phyloP scores from a whole-genome alignment of 1,140 invertebrate genomes.

The Tetragnatha versicolor region DNA sequence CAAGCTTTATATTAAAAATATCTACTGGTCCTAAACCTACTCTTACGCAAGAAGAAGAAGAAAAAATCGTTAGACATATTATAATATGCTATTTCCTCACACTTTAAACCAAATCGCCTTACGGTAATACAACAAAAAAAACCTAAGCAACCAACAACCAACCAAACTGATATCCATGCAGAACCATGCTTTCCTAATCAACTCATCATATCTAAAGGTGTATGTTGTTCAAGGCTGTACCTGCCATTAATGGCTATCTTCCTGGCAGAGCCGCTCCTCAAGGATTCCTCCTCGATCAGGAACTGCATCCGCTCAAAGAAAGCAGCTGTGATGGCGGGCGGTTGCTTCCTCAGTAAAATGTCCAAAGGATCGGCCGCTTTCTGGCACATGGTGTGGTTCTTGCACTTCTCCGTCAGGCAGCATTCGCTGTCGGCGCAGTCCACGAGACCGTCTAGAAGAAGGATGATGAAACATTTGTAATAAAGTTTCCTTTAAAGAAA shows the following conservation, averaged over 20 bases:
- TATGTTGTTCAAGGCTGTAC: conserved; percentile 70
- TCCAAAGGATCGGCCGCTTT: conserved; percentile 94
- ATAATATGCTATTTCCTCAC: too few species aligned
- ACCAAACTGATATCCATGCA: too few species aligned
- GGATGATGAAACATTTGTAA: too few species aligned
- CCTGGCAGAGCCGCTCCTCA: conserved; percentile 98
- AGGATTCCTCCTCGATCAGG: conserved; percentile 96
- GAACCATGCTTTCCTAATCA: too few species aligned
- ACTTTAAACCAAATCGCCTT: too few species aligned
- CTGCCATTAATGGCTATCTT: conserved; percentile 97
- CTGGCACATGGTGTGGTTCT: conserved; percentile 90
- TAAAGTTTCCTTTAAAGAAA: background rate
- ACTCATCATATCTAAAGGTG: background rate
- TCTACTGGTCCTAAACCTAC: too few species aligned
- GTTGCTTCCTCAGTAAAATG: conserved; percentile 92
- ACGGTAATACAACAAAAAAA: too few species aligned
- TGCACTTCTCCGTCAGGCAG: conserved; percentile 78
- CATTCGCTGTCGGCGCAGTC: conserved; percentile 98
- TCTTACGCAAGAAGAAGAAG: too few species aligned
- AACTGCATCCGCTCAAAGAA: conserved; percentile 99
- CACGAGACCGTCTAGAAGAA: conserved; percentile 85
- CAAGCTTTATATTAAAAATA: too few species aligned
- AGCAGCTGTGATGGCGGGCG: conserved; percentile 92
- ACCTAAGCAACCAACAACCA: too few species aligned
- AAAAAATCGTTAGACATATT: too few species aligned